Conservation (phyloP, 1,140 invertebrate genomes). For the Lasioglossum albipes region DNA sequence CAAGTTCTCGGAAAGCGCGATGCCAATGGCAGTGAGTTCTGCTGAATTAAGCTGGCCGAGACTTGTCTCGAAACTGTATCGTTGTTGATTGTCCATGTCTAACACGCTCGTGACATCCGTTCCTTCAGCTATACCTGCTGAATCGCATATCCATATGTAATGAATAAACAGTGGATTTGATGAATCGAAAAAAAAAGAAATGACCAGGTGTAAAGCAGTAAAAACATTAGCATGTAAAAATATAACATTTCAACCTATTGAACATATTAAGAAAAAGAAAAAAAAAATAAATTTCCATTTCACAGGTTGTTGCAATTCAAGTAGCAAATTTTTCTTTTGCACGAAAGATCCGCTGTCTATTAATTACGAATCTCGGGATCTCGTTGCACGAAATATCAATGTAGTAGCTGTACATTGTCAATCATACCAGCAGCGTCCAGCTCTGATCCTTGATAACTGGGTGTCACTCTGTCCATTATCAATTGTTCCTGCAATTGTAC, state of each 20-base stretch:
- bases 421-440: slow-evolving; percentile 43
- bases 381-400: neutral
- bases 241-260: too few relatives aligned
- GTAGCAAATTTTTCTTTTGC: too few relatives aligned
- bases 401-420: too few relatives aligned
- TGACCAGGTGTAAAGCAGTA: too few relatives aligned
- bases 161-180: too few relatives aligned
- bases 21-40: slow-evolving; percentile 61
- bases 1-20: slow-evolving; percentile 61
- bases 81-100: slow-evolving; percentile 66
- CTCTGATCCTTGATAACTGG: slow-evolving; percentile 46
- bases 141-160: neutral
- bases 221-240: too few relatives aligned
- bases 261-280: too few relatives aligned
- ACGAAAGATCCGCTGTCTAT: too few relatives aligned
- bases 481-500: slow-evolving; percentile 26
- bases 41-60: slow-evolving; percentile 55
- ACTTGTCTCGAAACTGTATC: slow-evolving; percentile 61
- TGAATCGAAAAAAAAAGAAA: too few relatives aligned
- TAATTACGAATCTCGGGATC: neutral
- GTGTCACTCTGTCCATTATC: slow-evolving; percentile 49
- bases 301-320: too few relatives aligned
- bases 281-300: too few relatives aligned
- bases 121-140: slow-evolving; percentile 24
- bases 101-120: slow-evolving; percentile 47